Conservation (phyloP, 2,113 vertebrate species). For the Osmerus mordax region DNA sequence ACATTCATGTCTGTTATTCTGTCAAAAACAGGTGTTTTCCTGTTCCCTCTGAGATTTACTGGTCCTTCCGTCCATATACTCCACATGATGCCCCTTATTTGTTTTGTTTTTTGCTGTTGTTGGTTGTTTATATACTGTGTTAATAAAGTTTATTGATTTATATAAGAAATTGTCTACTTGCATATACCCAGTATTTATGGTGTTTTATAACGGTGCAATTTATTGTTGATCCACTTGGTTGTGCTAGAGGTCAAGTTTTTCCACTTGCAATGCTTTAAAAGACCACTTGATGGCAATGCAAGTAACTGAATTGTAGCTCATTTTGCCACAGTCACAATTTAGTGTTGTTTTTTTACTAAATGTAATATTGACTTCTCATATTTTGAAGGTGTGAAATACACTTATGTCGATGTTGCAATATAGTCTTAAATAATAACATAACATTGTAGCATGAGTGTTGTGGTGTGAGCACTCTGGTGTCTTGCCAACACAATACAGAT, state of each 20-base stretch:
- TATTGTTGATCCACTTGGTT: slow-evolving; percentile 41
- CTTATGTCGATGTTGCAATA: neutral
- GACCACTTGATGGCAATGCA: slow-evolving; percentile 44
- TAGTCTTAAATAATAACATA: neutral
- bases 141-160: slow-evolving; percentile 76
- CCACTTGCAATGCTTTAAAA: neutral
- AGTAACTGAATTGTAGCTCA: neutral
- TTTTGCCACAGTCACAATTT: too few species aligned
- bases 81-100: slow-evolving; percentile 35
- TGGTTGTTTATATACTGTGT: slow-evolving; percentile 80
- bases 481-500: neutral
- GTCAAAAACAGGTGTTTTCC: slow-evolving; percentile 48
- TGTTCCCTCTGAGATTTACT: slow-evolving; percentile 48
- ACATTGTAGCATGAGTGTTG: neutral
- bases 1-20: slow-evolving; percentile 50
- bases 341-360: too few species aligned
- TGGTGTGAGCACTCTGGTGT: neutral
- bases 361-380: neutral
- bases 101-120: slow-evolving; percentile 60
- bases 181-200: neutral
- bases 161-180: slow-evolving; percentile 44
- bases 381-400: neutral
- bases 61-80: slow-evolving; percentile 54
- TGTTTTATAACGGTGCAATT: neutral
- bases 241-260: slow-evolving; percentile 11